Conservation (phyloP, 2,888 invertebrate species). For the Xestia xanthographa region DNA sequence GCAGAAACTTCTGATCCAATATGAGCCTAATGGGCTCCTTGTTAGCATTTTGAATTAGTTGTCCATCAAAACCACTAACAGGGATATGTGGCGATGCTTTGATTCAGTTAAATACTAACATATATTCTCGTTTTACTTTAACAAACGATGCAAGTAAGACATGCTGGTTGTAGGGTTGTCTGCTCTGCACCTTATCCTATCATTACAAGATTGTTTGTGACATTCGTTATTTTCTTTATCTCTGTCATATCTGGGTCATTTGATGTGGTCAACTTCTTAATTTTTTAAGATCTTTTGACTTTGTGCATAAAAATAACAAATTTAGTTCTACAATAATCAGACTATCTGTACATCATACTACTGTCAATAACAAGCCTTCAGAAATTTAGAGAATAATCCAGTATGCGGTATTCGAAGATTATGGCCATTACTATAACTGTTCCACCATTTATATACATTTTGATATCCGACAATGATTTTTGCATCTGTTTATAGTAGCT, state of each 20-base stretch:
- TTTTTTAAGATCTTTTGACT: neutral
- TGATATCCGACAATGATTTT: neutral
- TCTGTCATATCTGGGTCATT: neutral
- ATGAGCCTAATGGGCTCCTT: conserved; percentile 17
- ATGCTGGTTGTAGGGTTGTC: conserved; percentile 19
- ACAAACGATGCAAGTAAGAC: conserved; percentile 52
- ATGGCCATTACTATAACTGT: too few relatives aligned
- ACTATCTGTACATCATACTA: too few relatives aligned
- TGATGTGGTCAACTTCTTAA: neutral
- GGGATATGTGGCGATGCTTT: conserved; percentile 40
- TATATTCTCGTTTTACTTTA: conserved; percentile 47
- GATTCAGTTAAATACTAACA: conserved; percentile 38
- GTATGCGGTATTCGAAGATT: neutral
- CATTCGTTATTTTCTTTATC: neutral
- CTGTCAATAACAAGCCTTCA: neutral
- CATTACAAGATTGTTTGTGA: neutral
- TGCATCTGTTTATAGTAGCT: neutral
- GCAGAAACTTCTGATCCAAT: neutral
- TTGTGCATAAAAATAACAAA: neutral
- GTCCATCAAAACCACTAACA: conserved; percentile 32
- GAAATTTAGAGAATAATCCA: neutral
- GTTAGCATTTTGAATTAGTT: conserved; percentile 8
- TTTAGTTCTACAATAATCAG: neutral
- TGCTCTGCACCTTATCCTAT: neutral
- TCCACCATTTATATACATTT: too few relatives aligned